A percentile compares a stretch with the other conserved stretches of the same genome.
Conservation (phyloP, 37 sponge, comb jelly and placozoan genomes). For the Axinella damicornis region DNA sequence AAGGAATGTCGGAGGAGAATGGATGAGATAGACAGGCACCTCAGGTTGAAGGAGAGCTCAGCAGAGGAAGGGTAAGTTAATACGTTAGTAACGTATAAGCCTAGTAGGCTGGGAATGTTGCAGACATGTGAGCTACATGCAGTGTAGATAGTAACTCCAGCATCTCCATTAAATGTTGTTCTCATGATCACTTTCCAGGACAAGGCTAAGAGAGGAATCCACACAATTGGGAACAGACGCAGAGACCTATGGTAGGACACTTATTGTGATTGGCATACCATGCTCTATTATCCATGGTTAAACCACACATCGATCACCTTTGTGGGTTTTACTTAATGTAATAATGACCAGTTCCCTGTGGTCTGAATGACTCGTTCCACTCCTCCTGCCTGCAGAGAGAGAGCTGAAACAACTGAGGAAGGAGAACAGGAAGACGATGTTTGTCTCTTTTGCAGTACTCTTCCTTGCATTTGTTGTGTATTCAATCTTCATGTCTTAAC, state of each 20-base stretch:
- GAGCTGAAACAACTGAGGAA: slow-evolving; percentile 35
- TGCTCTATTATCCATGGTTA: background rate
- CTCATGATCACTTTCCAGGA: background rate
- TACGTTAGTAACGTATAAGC: too few species aligned
- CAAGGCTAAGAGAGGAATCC: background rate
- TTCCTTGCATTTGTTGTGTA: background rate
- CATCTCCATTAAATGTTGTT: too few species aligned
- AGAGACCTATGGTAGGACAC: slow-evolving; percentile 12
- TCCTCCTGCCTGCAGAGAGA: slow-evolving; percentile 29
- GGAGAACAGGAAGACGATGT: slow-evolving; percentile 66
- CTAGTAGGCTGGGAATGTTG: too few species aligned
- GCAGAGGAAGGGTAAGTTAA: background rate
- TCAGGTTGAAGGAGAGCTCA: background rate
- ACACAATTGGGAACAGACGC: background rate
- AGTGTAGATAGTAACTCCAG: too few species aligned
- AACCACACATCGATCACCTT: too few species aligned
- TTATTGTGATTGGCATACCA: too few species aligned
- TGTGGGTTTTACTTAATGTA: too few species aligned
- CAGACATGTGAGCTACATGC: too few species aligned
- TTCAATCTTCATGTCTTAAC: background rate
- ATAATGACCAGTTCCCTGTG: too few species aligned
- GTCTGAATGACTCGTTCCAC: too few species aligned
- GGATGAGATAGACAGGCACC: background rate
- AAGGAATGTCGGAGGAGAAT: slow-evolving; percentile 22
- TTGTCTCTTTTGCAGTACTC: slow-evolving; percentile 41